A percentile compares a stretch with the other conserved stretches of the same genome.
These are phyloP conservation scores for Pseudonaja textilis DNA, from an alignment of 2,113 vertebrate species.

Conservation along the genomic window DNA sequence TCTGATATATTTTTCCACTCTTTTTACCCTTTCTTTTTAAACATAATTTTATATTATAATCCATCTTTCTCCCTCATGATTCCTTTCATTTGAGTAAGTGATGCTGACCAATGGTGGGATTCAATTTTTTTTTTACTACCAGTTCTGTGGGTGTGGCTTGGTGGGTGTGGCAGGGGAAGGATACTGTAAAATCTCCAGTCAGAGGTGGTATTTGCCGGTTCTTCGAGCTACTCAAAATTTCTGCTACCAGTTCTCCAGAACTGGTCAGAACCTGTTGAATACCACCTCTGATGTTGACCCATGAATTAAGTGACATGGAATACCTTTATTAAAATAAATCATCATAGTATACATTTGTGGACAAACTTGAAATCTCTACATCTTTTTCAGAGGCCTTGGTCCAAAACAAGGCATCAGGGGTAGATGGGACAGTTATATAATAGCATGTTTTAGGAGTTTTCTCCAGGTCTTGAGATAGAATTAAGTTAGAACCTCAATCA, in stretches of 20 bases:
- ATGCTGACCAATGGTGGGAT: not conserved
- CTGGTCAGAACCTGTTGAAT: too few species aligned
- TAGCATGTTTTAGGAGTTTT: not conserved
- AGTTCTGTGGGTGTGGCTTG: too few species aligned
- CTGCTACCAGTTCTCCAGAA: too few species aligned
- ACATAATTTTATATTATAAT: not conserved
- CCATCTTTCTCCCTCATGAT: not conserved
- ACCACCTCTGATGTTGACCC: not conserved
- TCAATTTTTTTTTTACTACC: too few species aligned
- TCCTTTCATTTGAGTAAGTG: not conserved
- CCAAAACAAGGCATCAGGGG: not conserved
- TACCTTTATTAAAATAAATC: not conserved
- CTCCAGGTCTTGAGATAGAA: not conserved
- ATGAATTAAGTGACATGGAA: not conserved
- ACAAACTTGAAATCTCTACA: not conserved
- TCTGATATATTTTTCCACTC: not conserved
- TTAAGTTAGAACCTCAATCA: not conserved
- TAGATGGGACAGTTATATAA: not conserved
- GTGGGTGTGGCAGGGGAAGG: too few species aligned
- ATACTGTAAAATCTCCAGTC: too few species aligned
- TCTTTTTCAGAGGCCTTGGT: not conserved
- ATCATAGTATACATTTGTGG: not conserved
- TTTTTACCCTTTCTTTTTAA: not conserved
- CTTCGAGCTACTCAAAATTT: too few species aligned
- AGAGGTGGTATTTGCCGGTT: too few species aligned